Percentiles rank a stretch among this genome's conserved stretches.
These are phyloP conservation scores for Colius striatus DNA, from an alignment of 2,113 vertebrate species.

Conservation along the genomic window DNA sequence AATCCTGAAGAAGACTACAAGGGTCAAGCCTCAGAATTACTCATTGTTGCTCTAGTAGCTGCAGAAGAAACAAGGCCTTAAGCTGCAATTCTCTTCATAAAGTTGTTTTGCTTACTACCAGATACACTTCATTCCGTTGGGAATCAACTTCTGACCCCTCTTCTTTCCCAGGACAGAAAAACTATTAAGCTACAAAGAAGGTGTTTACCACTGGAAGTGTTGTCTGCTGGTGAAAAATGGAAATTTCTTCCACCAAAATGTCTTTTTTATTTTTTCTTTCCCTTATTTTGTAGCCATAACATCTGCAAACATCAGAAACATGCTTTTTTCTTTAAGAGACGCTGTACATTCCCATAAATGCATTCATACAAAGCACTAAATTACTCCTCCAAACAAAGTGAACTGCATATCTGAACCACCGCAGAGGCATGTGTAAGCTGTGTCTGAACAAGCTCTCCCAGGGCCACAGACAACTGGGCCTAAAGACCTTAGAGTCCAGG, in stretches of 20 bases:
- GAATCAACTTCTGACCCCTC: not conserved
- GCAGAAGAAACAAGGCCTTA: not conserved
- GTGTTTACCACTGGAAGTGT: not conserved
- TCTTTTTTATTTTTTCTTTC: not conserved
- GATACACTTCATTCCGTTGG: not conserved
- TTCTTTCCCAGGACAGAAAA: not conserved
- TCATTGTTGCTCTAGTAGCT: not conserved
- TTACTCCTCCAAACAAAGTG: constrained; percentile 1
- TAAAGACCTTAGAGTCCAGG: not conserved
- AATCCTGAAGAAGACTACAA: not conserved
- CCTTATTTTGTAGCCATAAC: not conserved
- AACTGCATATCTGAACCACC: not conserved
- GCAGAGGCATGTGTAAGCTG: not conserved
- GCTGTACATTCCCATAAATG: not conserved
- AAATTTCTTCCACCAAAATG: not conserved
- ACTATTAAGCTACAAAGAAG: not conserved
- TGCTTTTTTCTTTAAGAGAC: not conserved
- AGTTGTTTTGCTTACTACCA: not conserved
- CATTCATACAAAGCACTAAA: constrained; percentile 38
- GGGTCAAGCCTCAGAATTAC: not conserved
- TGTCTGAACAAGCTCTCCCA: not conserved
- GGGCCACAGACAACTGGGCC: not conserved
- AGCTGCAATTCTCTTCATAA: not conserved
- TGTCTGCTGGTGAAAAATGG: not conserved
- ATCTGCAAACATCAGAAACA: not conserved